These are phyloP conservation scores for Rhadina sibilatrix DNA, from an alignment of 2,113 vertebrate genomes.

Conservation along the genomic window DNA sequence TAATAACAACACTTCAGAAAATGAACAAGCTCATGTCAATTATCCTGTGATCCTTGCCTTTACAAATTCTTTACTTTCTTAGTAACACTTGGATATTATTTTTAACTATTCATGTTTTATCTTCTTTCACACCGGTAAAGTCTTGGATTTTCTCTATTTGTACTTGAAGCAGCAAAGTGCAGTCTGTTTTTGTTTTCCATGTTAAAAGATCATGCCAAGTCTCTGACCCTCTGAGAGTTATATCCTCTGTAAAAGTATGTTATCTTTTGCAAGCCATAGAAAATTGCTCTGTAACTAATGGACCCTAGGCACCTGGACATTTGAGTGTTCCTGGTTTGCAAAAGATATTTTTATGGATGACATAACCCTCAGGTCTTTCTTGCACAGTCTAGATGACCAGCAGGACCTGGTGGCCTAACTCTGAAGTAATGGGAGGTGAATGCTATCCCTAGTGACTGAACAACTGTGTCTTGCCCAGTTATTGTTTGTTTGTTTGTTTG, in stretches of 20 bases:
- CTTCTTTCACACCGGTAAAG: background rate
- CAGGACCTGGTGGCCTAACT: background rate
- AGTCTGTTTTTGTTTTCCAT: background rate
- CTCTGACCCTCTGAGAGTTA: background rate
- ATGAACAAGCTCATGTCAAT: background rate
- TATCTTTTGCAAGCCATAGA: background rate
- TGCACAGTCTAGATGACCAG: background rate
- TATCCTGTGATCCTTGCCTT: background rate
- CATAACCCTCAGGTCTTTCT: background rate
- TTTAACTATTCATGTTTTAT: background rate
- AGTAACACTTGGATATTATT: background rate
- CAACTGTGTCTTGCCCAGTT: background rate
- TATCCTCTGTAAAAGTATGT: background rate
- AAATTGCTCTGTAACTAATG: background rate
- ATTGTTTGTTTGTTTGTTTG: background rate
- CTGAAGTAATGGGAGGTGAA: background rate
- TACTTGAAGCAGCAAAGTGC: background rate
- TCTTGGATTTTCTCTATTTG: background rate
- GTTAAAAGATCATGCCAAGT: background rate
- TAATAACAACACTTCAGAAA: background rate
- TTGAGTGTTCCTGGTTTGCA: background rate
- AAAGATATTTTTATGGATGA: background rate
- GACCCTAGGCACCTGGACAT: background rate
- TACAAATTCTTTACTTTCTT: background rate
- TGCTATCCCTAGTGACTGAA: background rate